A percentile compares a stretch with the other conserved stretches of the same genome.
phyloP scores from a whole-genome alignment of 2,888 invertebrate genomes.

The Cetonia aurata region DNA sequence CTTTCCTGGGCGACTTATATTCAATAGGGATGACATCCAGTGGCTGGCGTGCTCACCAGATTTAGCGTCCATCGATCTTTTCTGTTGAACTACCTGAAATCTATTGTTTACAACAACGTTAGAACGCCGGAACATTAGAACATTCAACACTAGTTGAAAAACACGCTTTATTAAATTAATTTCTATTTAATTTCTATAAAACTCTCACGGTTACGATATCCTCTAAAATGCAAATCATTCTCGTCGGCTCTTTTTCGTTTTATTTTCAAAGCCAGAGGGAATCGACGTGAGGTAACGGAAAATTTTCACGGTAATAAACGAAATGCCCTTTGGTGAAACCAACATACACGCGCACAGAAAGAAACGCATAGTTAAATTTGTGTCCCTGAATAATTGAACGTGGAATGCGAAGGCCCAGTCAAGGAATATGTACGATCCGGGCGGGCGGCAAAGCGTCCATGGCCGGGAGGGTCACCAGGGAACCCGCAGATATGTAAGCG shows the following conservation, averaged over 20 bases:
- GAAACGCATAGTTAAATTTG: constrained; percentile 37
- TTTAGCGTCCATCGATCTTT: too few relatives aligned
- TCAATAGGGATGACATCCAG: too few relatives aligned
- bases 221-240: constrained; percentile 24
- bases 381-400: constrained; percentile 38
- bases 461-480: constrained; percentile 50
- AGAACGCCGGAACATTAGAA: too few relatives aligned
- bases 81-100: too few relatives aligned
- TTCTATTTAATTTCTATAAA: too few relatives aligned
- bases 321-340: constrained; percentile 16
- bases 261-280: constrained; percentile 14
- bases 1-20: too few relatives aligned
- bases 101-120: too few relatives aligned
- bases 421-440: constrained; percentile 25
- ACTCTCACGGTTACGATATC: not conserved
- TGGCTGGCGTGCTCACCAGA: too few relatives aligned
- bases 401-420: constrained; percentile 19
- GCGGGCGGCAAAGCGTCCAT: constrained; percentile 3
- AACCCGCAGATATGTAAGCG: constrained; percentile 58
- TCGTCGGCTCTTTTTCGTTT: not conserved
- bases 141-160: too few relatives aligned
- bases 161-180: too few relatives aligned
- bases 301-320: constrained; percentile 7
- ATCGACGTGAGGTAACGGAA: constrained; percentile 8
- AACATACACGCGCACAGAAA: not conserved